These are phyloP conservation scores for Trachythela sp. DNA, from an alignment of 64 coral and sea anemone species.

Conservation along the genomic window DNA sequence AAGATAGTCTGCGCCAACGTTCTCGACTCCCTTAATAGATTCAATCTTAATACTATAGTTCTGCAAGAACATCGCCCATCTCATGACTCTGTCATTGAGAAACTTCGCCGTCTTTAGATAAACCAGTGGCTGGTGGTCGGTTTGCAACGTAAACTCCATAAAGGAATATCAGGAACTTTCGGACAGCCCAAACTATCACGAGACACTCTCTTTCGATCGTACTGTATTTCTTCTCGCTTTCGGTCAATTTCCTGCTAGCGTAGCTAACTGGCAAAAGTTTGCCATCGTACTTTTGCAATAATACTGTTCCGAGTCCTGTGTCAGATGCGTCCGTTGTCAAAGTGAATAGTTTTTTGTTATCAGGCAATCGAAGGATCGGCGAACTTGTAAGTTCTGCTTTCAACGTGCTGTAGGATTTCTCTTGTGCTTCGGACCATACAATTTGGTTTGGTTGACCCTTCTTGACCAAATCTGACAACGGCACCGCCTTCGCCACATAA, in stretches of 20 bases:
- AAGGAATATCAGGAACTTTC: background rate
- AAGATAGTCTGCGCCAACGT: background rate
- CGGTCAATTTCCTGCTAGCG: conserved; percentile 2
- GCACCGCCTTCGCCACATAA: conserved; percentile 12
- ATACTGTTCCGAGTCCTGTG: background rate
- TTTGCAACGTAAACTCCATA: conserved; percentile 14
- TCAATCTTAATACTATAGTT: background rate
- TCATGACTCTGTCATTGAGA: background rate
- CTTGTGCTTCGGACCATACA: conserved; percentile 25
- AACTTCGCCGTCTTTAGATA: background rate
- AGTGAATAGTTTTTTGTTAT: too few relatives aligned
- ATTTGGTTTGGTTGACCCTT: background rate
- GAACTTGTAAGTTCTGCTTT: conserved; percentile 17
- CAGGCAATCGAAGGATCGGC: background rate
- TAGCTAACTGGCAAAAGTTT: conserved; percentile 3
- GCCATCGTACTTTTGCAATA: background rate
- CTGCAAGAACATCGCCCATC: conserved; percentile 27
- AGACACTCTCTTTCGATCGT: conserved; percentile 20
- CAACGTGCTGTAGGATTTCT: conserved; percentile 20
- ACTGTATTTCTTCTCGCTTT: conserved; percentile 23
- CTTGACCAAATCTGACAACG: background rate
- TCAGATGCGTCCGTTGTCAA: conserved; percentile 15
- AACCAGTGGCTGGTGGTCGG: conserved; percentile 14
- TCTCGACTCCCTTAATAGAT: background rate
- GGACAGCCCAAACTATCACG: conserved; percentile 18